Conservation (phyloP, 2,888 invertebrate genomes). For the Spilosoma lubricipeda region DNA sequence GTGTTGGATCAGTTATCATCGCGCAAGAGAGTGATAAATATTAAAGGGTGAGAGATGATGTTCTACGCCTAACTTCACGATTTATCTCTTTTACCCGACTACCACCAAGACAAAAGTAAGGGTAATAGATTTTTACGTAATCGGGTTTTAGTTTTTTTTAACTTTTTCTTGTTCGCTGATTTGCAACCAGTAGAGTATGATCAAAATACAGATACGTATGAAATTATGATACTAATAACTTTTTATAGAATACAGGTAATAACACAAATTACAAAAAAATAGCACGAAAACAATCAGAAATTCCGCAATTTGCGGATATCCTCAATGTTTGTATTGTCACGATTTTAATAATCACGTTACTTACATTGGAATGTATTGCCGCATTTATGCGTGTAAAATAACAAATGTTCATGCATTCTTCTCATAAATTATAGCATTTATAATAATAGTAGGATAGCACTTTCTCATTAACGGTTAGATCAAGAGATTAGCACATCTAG, state of each 20-base stretch:
- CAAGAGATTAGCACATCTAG: conserved; percentile 47
- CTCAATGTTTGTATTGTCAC: background rate
- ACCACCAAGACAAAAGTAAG: too few relatives aligned
- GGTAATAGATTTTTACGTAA: too few relatives aligned
- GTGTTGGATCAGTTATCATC: background rate
- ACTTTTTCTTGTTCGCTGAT: too few relatives aligned
- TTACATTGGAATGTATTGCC: background rate
- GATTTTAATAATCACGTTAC: background rate
- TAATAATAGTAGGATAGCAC: too few relatives aligned
- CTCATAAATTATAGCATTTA: too few relatives aligned
- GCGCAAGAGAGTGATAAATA: background rate
- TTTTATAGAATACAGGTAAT: background rate
- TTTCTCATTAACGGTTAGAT: too few relatives aligned
- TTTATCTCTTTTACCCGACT: background rate
- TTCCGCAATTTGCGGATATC: background rate
- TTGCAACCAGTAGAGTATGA: background rate
- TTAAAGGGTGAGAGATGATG: background rate
- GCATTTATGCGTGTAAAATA: background rate
- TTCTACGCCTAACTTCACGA: background rate
- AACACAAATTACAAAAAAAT: background rate
- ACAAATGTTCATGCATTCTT: too few relatives aligned
- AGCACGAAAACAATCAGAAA: background rate
- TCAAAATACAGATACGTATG: background rate
- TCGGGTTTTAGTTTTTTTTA: too few relatives aligned
- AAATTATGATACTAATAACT: background rate